These are phyloP conservation scores for Panurus biarmicus DNA, from an alignment of 2,113 vertebrate genomes.

Conservation along the genomic window DNA sequence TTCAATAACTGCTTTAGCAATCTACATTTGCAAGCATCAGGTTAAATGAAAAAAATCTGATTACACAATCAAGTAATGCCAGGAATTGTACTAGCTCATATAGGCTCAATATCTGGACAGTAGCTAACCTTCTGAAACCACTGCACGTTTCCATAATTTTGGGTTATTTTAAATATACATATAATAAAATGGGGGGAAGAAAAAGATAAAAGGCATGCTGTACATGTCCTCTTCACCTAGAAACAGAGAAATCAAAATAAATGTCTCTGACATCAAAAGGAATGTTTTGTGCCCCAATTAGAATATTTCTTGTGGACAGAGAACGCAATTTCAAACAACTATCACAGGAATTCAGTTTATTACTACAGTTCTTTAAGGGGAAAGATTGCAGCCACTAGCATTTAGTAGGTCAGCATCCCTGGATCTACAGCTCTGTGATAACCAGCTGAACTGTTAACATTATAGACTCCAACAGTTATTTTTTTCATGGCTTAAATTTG, in stretches of 20 bases:
- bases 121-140: background rate
- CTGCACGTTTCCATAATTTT: background rate
- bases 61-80: background rate
- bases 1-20: background rate
- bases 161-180: no score
- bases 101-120: background rate
- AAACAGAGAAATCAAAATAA: background rate
- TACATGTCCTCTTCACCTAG: background rate
- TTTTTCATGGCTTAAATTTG: background rate
- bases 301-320: background rate
- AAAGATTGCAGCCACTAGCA: background rate
- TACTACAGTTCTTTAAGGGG: background rate
- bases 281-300: background rate
- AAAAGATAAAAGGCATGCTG: rapidly evolving
- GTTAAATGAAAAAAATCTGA: background rate
- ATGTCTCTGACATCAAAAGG: background rate
- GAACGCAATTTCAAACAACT: background rate
- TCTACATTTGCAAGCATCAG: background rate
- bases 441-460: background rate
- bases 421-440: background rate
- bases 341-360: background rate
- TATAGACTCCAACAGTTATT: background rate
- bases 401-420: background rate
- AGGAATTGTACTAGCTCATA: background rate
- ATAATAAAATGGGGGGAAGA: rapidly evolving